Percentiles rank a stretch among this genome's conserved stretches.
Evolutionary conservation across 2,797 vertebrate genomes (phyloP).

Genomic region (Coilia nasus): DNA sequence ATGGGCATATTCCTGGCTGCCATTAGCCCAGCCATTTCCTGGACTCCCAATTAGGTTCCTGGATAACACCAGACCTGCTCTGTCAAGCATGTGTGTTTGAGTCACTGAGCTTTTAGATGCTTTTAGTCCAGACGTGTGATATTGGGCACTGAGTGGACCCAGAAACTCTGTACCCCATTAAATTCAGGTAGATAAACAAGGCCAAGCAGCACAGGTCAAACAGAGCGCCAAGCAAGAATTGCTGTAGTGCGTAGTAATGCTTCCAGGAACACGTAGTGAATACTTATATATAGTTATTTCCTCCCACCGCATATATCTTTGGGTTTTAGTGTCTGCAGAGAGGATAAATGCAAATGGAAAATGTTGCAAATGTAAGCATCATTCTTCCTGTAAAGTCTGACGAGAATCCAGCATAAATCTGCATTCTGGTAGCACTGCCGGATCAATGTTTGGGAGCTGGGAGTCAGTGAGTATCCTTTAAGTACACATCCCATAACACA

Average conservation of each 20-base stretch:
- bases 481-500: neutral
- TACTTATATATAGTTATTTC: neutral
- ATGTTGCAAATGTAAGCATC: neutral
- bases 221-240: neutral
- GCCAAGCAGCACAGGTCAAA: neutral
- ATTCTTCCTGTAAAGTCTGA: neutral
- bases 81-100: neutral
- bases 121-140: neutral
- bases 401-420: neutral
- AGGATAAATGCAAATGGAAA: neutral
- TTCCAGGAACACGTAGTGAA: no score
- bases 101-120: neutral
- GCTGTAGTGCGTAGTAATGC: neutral
- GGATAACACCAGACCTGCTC: neutral
- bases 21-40: neutral
- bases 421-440: neutral
- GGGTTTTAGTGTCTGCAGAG: neutral
- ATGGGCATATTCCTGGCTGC: neutral
- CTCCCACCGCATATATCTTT: neutral
- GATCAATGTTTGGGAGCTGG: neutral
- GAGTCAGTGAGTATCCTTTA: neutral
- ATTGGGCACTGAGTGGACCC: neutral
- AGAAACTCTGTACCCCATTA: neutral
- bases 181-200: no score
- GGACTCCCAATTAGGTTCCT: neutral